phyloP scores from a whole-genome alignment of 2,113 vertebrate genomes.

The Machaerirhynchus nigripectus region DNA sequence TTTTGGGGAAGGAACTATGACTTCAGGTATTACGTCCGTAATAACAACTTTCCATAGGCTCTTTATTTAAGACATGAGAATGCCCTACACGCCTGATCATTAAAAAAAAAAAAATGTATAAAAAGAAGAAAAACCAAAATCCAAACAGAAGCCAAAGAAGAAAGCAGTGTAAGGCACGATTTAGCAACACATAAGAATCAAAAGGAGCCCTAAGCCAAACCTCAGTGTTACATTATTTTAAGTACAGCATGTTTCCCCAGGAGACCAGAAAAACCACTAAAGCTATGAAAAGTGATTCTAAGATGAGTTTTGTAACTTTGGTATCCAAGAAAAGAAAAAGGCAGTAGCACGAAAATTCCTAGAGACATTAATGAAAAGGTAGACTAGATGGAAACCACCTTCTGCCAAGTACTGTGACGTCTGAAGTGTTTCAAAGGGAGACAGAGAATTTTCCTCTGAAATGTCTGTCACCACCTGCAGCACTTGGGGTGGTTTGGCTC shows the following conservation, averaged over 20 bases:
- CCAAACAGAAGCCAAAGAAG: background rate
- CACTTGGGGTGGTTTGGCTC: conserved; percentile 7
- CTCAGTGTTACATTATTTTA: conserved; percentile 33
- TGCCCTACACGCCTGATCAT: background rate
- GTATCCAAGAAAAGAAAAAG: conserved; percentile 34
- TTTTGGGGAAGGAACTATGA: background rate
- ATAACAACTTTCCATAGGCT: background rate
- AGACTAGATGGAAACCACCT: conserved; percentile 12
- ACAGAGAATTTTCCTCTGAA: conserved; percentile 34
- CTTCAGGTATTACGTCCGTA: background rate
- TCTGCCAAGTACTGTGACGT: background rate
- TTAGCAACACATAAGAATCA: conserved; percentile 1
- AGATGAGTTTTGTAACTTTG: background rate
- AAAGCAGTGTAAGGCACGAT: background rate
- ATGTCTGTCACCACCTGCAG: conserved; percentile 51
- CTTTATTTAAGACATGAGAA: background rate
- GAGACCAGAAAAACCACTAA: background rate
- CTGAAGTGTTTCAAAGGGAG: background rate
- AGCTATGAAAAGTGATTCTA: conserved; percentile 4
- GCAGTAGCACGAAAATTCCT: background rate
- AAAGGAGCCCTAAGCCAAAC: conserved; percentile 25
- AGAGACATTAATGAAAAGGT: conserved; percentile 40
- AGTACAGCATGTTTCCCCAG: background rate
- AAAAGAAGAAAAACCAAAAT: background rate
- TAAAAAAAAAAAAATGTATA: background rate